Conservation (phyloP, 2,113 vertebrate genomes). For the Scomber japonicus region DNA sequence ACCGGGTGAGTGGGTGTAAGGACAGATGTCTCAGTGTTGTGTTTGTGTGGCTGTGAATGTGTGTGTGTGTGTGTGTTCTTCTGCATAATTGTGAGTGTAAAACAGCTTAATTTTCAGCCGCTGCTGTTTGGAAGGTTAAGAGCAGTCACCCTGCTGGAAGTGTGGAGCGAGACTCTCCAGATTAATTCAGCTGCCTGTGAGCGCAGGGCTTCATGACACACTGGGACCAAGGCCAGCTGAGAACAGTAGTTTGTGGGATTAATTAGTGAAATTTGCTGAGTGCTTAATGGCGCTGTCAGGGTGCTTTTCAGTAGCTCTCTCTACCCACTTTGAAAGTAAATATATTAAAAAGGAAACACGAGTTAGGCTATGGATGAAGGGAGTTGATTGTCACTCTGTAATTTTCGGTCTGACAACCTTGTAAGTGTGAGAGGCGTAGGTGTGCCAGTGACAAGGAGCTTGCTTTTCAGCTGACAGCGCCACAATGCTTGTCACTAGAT, state of each 20-base stretch:
- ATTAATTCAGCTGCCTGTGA: slow-evolving; percentile 6
- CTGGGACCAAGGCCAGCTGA: neutral
- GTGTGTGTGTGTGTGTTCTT: slow-evolving; percentile 2
- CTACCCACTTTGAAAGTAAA: slow-evolving; percentile 32
- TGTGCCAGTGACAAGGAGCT: slow-evolving; percentile 61
- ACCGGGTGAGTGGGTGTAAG: slow-evolving; percentile 46
- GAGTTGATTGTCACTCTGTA: slow-evolving; percentile 70
- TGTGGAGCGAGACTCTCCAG: slow-evolving; percentile 36
- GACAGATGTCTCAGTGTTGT: slow-evolving; percentile 34
- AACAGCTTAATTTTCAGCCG: slow-evolving; percentile 26
- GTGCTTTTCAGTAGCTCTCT: slow-evolving; percentile 20
- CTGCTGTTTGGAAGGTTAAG: slow-evolving; percentile 62
- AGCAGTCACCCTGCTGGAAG: slow-evolving; percentile 38
- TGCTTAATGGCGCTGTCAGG: slow-evolving; percentile 41
- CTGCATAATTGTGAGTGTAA: neutral
- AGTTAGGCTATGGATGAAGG: slow-evolving; percentile 46
- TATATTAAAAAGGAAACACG: slow-evolving; percentile 46
- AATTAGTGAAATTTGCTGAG: slow-evolving; percentile 59
- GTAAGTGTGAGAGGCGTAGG: slow-evolving; percentile 71
- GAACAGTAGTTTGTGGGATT: slow-evolving; percentile 35
- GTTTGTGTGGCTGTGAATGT: neutral
- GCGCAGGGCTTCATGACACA: slow-evolving; percentile 34
- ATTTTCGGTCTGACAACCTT: slow-evolving; percentile 75
- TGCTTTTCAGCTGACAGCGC: slow-evolving; percentile 59
- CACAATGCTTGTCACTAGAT: slow-evolving; percentile 73